Conservation (phyloP, 2,797 vertebrate species). For the Danio aesculapii region DNA sequence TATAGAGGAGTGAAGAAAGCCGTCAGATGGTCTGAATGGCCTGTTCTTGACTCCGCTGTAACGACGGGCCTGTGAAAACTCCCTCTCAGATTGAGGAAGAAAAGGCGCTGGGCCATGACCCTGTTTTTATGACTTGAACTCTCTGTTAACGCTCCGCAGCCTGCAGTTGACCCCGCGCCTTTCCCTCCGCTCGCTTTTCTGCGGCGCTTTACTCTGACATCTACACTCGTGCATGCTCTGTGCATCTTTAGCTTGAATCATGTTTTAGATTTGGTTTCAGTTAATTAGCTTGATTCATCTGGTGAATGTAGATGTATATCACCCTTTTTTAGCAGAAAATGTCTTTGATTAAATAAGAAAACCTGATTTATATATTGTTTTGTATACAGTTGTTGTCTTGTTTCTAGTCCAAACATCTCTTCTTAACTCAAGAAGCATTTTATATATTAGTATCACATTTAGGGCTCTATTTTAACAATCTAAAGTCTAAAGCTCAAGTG, state of each 20-base stretch:
- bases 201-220: not conserved
- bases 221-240: not conserved
- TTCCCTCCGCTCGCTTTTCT: not conserved
- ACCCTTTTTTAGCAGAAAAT: no score
- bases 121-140: slow-evolving; percentile 64
- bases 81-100: slow-evolving; percentile 57
- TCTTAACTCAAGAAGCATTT: no score
- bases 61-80: slow-evolving; percentile 50
- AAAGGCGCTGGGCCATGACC: slow-evolving; percentile 62
- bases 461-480: no score
- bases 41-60: slow-evolving; percentile 63
- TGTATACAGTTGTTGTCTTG: no score
- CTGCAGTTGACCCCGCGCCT: slow-evolving; percentile 52
- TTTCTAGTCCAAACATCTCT: no score
- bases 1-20: slow-evolving; percentile 46
- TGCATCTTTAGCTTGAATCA: not conserved
- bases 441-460: no score
- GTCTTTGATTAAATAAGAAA: no score
- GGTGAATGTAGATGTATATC: not conserved
- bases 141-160: slow-evolving; percentile 56
- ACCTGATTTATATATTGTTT: no score
- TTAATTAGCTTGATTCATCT: not conserved
- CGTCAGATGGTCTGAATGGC: slow-evolving; percentile 60
- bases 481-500: no score
- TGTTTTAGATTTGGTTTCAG: not conserved